phyloP scores from a whole-genome alignment of 2,888 invertebrate genomes.

The Drosophila antonietae region DNA sequence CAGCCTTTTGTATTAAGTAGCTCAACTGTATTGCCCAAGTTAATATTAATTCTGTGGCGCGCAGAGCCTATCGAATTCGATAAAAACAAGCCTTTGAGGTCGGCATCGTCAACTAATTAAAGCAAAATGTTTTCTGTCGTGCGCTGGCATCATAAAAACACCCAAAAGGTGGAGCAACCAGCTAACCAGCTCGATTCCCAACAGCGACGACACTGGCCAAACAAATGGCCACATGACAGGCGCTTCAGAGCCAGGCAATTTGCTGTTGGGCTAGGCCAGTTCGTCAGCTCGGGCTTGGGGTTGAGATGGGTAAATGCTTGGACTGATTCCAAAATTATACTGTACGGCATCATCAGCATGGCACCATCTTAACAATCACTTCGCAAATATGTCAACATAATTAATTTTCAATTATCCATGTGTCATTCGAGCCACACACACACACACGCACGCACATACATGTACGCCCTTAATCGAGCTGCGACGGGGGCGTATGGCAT shows the following conservation, averaged over 20 bases:
- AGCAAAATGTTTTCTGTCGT: slow-evolving; percentile 55
- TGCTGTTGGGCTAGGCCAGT: slow-evolving; percentile 36
- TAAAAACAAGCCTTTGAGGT: slow-evolving; percentile 41
- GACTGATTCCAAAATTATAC: slow-evolving; percentile 55
- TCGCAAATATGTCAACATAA: slow-evolving; percentile 79
- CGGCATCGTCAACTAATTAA: slow-evolving; percentile 47
- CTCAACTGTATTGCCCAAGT: slow-evolving; percentile 41
- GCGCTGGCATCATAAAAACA: slow-evolving; percentile 40
- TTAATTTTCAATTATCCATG: slow-evolving; percentile 77
- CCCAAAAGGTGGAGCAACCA: slow-evolving; percentile 3
- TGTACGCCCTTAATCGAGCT: slow-evolving; percentile 2
- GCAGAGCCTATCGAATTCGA: slow-evolving; percentile 25
- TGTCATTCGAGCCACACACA: slow-evolving; percentile 51
- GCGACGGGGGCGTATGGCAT: slow-evolving; percentile 49
- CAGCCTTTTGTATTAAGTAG: slow-evolving; percentile 46
- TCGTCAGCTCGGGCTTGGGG: neutral
- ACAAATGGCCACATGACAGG: slow-evolving; percentile 65
- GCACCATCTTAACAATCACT: slow-evolving; percentile 69
- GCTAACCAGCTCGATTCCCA: slow-evolving; percentile 22
- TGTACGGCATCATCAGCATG: slow-evolving; percentile 53
- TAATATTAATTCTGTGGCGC: slow-evolving; percentile 29
- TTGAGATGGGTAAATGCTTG: slow-evolving; percentile 1
- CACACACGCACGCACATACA: slow-evolving; percentile 5
- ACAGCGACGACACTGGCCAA: slow-evolving; percentile 6
- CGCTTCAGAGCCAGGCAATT: slow-evolving; percentile 46